Base-by-base conservation (phyloP, 2,113 vertebrate species). In the Elachura formosa region DNA sequence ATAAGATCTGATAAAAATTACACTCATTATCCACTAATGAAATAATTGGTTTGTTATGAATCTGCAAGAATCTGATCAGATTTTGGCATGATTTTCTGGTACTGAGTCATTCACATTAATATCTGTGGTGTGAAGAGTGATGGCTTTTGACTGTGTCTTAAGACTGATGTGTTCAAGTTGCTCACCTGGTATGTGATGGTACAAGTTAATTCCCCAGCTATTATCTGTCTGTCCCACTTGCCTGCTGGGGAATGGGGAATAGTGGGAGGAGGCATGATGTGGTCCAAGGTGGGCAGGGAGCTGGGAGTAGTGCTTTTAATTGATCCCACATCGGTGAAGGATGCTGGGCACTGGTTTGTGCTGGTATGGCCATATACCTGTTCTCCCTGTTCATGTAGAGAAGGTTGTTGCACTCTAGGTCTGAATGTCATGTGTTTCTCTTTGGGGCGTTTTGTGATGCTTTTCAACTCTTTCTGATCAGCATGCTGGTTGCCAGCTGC, bases 31-130 rank as follows among this genome's bases (percentile, higher is more conserved):
- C 43, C 78, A 62, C 55, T 96, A 94, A 95, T 90, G 59, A 96
- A 97, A 84, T 93, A 96, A 97, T 94, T 93, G 40, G 72, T 86
- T 66, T 83, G 61, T 93, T 95, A 85, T 63, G 52, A 91, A 93
- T 79, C 46, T 95, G 78, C 58, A 91, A 63, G 93, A 90, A 79
- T 55, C 29, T 82, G 66, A 82, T 55, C 29, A 84, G 66, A 82
- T 95, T 73, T 89, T 84, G 94, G 80, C 75, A 48, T 52, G 28
- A 48, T 89, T 93, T 96, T 74, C 63, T 63, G 72, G 14, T 86
- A 49, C 62, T 85, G 62, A 96, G 36, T 90, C 59, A 94, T 94
- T 84, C 40, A 59, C 16, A 13, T 40, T 83, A 45, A 7, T 83
- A 71, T 63, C n/a, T 90, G 36, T 3, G 10, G 74, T 83, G 46